Base-by-base conservation (phyloP, 2,113 vertebrate genomes). In the Urocitellus parryii region DNA sequence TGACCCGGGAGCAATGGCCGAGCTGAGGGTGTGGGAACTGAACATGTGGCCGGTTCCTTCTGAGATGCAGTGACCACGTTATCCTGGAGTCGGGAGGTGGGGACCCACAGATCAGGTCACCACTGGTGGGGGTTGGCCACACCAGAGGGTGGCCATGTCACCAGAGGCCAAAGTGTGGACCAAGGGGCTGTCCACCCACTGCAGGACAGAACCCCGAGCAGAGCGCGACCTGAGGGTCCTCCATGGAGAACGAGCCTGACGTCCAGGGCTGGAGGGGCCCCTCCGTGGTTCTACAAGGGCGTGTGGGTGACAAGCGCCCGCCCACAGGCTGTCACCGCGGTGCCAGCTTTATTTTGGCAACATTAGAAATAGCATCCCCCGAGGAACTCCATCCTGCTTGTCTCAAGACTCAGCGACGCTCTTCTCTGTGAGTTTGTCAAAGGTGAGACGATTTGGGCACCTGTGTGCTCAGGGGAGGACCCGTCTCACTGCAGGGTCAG, bases 181-280 rank as follows among this genome's bases (percentile, higher is more conserved):
- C 9, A 1, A 56, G 39, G 63, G 53, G n/a, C 29, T 65, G 45
- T 25, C n/a, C 42, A 51, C 2, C 48, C 48, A 51, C 51, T 13
- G 51, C 13, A 53, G 51, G 13, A 53, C 48, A 53, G 39, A 48
- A n/a, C 1, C 2, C 0, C 0, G 73, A 18, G 16, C 13, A 4
- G 34, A 22, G 13, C 20, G 5, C 0, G 11, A 32, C 22, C 37
- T 0, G 7, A 39, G 61, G 83, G 45, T 37, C 11, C 25, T n/a
- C 48, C 32, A 16, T 1, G 0, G 2, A 27, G 53, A 53, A 6
- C 0, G 0, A 51, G 20, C 20, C 45, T 4, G 3, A 2, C 0
- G 5, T 25, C 25, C 18, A 25, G 81, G 81, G 4, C 56, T 5
- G 12, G 34, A 24, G 34, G 5, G 10, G 18, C 18, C n/a, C 73